phyloP scores from a whole-genome alignment of 1,140 invertebrate species.

The Drosophila burlai region DNA sequence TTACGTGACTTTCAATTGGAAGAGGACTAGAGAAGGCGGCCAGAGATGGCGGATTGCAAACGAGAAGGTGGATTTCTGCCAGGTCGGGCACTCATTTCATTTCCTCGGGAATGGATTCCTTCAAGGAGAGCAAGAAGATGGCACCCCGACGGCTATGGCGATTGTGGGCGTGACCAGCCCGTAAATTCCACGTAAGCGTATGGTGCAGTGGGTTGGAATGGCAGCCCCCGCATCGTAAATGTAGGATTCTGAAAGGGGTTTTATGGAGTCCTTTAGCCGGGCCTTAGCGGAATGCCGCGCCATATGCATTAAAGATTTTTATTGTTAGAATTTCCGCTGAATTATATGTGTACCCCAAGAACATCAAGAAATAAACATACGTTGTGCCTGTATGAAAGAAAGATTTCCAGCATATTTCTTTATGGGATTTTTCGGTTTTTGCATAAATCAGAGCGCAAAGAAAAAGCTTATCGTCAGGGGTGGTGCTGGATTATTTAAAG shows the following conservation, averaged over 20 bases:
- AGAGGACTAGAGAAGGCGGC: background rate
- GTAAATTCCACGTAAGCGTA: conserved; percentile 68
- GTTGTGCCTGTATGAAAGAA: conserved; percentile 12
- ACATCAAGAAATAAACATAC: conserved; percentile 7
- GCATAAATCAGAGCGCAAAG: conserved; percentile 60
- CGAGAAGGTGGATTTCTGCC: conserved; percentile 11
- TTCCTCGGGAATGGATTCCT: conserved; percentile 35
- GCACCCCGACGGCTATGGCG: conserved; percentile 10
- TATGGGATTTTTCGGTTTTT: conserved; percentile 55
- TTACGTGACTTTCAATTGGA: conserved; percentile 53
- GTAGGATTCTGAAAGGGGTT: conserved; percentile 55
- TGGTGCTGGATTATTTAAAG: conserved; percentile 5
- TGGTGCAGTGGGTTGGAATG: conserved; percentile 20
- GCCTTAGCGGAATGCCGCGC: conserved; percentile 45
- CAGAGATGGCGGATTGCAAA: background rate
- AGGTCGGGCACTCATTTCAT: conserved; percentile 62
- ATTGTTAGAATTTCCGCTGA: conserved; percentile 65
- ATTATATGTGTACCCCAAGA: conserved; percentile 15
- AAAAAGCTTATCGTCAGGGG: conserved; percentile 6
- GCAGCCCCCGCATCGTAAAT: conserved; percentile 40
- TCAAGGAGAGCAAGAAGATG: conserved; percentile 12
- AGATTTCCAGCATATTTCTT: conserved; percentile 56
- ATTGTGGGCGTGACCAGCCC: conserved; percentile 60
- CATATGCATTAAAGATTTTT: conserved; percentile 80
- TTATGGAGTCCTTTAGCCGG: conserved; percentile 54